Percentiles rank a stretch among this genome's conserved stretches.
phyloP scores from a whole-genome alignment of 2,797 vertebrate genomes.

The Melanotaenia boesemani region DNA sequence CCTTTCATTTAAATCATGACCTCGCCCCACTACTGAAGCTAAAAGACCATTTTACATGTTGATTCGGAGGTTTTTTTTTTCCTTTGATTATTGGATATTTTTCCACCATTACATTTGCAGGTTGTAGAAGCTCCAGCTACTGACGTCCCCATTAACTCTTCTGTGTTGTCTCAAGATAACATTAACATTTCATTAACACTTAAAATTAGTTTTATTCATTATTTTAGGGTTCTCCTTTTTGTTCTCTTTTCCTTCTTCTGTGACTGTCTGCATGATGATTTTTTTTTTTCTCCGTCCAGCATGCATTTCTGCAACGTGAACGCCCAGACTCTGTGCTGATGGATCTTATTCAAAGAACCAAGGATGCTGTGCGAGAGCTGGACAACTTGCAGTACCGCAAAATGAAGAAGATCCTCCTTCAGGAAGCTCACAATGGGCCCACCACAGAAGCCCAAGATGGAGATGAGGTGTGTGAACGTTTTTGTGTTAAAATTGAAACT shows the following conservation, averaged over 20 bases:
- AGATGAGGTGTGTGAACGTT: slow-evolving; percentile 88
- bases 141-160: background rate
- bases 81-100: background rate
- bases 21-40: background rate
- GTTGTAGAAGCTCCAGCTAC: background rate
- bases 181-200: background rate
- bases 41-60: background rate
- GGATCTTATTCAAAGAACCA: slow-evolving; percentile 98
- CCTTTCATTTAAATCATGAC: background rate
- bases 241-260: background rate
- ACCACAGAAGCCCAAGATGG: slow-evolving; percentile 92
- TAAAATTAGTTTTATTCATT: background rate
- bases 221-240: background rate
- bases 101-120: background rate
- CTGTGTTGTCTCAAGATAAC: background rate
- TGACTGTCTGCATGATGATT: background rate
- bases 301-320: slow-evolving; percentile 96
- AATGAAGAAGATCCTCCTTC: slow-evolving; percentile 96
- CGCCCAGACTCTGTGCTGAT: slow-evolving; percentile 96
- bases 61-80: background rate
- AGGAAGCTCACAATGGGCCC: slow-evolving; percentile 96
- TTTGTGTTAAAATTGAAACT: background rate
- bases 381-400: slow-evolving; percentile 95
- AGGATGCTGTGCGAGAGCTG: slow-evolving; percentile 94
- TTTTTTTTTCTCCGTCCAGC: slow-evolving; percentile 77